Evolutionary conservation across 1,140 invertebrate species (phyloP).

Genomic region (Calliopsis andreniformis): DNA sequence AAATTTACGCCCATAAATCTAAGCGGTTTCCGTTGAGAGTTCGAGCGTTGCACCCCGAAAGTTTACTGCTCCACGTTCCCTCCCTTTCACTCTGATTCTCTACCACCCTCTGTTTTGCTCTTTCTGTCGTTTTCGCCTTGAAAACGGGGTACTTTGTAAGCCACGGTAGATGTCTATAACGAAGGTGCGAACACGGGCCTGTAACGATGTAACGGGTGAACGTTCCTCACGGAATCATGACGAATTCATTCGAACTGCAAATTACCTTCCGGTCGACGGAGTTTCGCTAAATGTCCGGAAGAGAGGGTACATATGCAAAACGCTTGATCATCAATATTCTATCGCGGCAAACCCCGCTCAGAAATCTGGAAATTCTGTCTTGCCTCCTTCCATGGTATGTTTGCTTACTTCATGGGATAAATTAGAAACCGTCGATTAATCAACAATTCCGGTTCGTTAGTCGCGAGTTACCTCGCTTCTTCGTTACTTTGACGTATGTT

Average conservation of each 20-base stretch:
- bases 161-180: conserved; percentile 56
- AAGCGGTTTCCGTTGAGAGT: conserved; percentile 71
- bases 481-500: neutral
- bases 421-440: conserved; percentile 54
- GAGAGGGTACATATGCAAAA: conserved; percentile 58
- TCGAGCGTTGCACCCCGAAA: conserved; percentile 68
- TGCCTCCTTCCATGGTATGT: conserved; percentile 22
- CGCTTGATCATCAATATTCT: conserved; percentile 64
- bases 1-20: conserved; percentile 77
- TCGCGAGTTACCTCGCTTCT: conserved; percentile 12
- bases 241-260: conserved; percentile 63
- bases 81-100: conserved; percentile 32
- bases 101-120: conserved; percentile 28
- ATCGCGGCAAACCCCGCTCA: conserved; percentile 57
- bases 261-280: conserved; percentile 63
- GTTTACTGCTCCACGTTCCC: conserved; percentile 63
- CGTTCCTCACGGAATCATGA: conserved; percentile 63
- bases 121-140: conserved; percentile 48
- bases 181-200: conserved; percentile 53
- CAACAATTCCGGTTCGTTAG: conserved; percentile 51
- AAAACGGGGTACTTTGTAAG: conserved; percentile 63
- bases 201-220: conserved; percentile 68
- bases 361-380: conserved; percentile 60
- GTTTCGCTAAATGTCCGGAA: conserved; percentile 65
- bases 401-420: conserved; percentile 49